Percentiles rank a stretch among this genome's conserved stretches.
Evolutionary conservation across 1,140 invertebrate species (phyloP).

Genomic region (Aphelenchoides fujianensis): DNA sequence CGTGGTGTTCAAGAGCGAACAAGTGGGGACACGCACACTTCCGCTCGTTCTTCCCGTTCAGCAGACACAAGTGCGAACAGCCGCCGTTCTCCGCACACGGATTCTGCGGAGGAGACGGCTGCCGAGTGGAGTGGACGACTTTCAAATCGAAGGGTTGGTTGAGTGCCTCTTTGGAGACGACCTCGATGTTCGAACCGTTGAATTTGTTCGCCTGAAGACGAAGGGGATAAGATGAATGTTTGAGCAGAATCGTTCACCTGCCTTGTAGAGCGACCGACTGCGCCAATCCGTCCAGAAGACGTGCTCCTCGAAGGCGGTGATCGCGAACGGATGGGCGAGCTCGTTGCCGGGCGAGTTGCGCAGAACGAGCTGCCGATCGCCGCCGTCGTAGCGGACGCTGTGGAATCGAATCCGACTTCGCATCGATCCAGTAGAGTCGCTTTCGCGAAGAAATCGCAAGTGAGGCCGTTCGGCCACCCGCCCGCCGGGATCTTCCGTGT

Average conservation of each 20-base stretch:
- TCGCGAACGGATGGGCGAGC: constrained; percentile 39
- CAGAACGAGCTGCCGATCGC: constrained; percentile 31
- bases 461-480: constrained; percentile 73
- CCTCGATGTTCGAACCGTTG: constrained; percentile 68
- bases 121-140: constrained; percentile 75
- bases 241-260: too few species aligned
- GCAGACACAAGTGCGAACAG: constrained; percentile 70
- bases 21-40: constrained; percentile 32
- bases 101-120: constrained; percentile 67
- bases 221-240: too few species aligned
- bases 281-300: constrained; percentile 48
- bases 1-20: constrained; percentile 6
- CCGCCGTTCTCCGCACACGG: constrained; percentile 68
- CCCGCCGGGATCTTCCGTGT: constrained; percentile 63
- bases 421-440: constrained; percentile 49
- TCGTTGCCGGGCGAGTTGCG: constrained; percentile 3
- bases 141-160: constrained; percentile 80
- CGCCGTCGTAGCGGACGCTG: constrained; percentile 38
- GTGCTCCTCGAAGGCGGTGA: constrained; percentile 41
- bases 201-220: constrained; percentile 71
- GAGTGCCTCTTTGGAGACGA: constrained; percentile 64
- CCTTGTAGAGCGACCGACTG: constrained; percentile 29
- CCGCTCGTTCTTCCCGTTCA: constrained; percentile 63
- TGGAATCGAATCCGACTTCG: constrained; percentile 71
- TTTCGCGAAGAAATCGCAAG: constrained; percentile 69